These are phyloP conservation scores for Mustelus asterias DNA, from an alignment of 2,113 vertebrate genomes.

Conservation along the genomic window DNA sequence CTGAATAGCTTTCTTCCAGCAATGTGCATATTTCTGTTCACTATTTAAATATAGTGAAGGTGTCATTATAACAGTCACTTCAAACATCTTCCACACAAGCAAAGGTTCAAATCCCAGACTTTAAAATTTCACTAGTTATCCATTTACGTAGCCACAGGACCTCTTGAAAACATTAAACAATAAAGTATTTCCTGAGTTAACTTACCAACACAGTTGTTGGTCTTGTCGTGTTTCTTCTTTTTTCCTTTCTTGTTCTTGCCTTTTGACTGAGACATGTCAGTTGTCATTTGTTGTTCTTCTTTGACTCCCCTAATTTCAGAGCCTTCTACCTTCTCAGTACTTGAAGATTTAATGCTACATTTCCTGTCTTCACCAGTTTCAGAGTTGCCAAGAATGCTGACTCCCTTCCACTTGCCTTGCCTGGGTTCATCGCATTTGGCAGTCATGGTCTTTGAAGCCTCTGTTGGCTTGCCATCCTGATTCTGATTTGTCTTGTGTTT, in stretches of 20 bases:
- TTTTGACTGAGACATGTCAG: slow-evolving; percentile 68
- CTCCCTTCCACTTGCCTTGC: slow-evolving; percentile 22
- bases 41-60: background rate
- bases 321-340: slow-evolving; percentile 40
- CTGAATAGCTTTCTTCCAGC: background rate
- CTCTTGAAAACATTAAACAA: rapidly evolving
- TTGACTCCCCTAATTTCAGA: slow-evolving; percentile 47
- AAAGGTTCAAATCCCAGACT: background rate
- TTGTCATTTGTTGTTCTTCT: slow-evolving; percentile 40
- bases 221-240: slow-evolving; percentile 78
- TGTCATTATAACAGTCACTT: background rate
- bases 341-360: slow-evolving; percentile 9
- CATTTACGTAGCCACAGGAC: rapidly evolving
- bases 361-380: slow-evolving; percentile 17
- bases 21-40: background rate
- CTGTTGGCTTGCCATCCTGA: slow-evolving; percentile 10
- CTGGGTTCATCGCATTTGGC: slow-evolving; percentile 1
- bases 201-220: slow-evolving; percentile 74
- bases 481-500: slow-evolving; percentile 26
- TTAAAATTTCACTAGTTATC: background rate
- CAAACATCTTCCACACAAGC: background rate
- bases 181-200: slow-evolving; percentile 40
- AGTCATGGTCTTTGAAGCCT: background rate
- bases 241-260: slow-evolving; percentile 84
- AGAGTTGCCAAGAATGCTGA: background rate